Evolutionary conservation across 2,113 vertebrate species (phyloP).

Genomic region (Salvelinus sp.): DNA sequence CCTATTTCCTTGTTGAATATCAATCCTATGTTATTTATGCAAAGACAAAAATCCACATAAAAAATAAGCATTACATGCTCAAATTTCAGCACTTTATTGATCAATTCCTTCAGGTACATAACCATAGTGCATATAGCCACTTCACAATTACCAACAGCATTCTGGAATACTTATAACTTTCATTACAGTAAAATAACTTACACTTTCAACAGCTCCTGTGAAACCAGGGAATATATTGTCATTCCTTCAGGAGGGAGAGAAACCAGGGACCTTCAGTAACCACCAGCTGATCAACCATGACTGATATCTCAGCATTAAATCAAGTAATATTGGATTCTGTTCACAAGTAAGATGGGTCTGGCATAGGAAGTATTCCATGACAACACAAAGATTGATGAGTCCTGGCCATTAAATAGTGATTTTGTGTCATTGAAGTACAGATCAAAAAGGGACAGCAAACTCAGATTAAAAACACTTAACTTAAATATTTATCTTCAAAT

Average conservation of each 20-base stretch:
- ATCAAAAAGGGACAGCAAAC: conserved; percentile 25
- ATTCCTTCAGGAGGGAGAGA: conserved; percentile 15
- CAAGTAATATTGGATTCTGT: not conserved
- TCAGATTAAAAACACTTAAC: conserved; percentile 35
- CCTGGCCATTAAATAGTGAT: not conserved
- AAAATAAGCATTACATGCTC: not conserved
- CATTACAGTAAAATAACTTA: conserved; percentile 33
- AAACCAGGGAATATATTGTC: conserved; percentile 34
- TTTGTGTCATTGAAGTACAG: conserved; percentile 19
- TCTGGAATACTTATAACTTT: not conserved
- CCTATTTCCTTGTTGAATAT: not conserved
- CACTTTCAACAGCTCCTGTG: conserved; percentile 19
- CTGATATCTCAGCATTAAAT: not conserved
- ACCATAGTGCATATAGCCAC: not conserved
- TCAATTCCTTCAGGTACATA: not conserved
- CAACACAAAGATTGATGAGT: not conserved
- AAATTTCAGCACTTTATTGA: not conserved
- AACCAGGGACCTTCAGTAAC: conserved; percentile 16
- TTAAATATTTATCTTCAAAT: conserved; percentile 50
- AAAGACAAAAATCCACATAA: not conserved
- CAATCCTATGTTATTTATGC: too few relatives aligned
- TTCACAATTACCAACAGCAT: not conserved
- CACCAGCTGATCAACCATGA: not conserved
- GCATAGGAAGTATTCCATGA: not conserved
- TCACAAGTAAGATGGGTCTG: not conserved